Percentiles rank a stretch among this genome's conserved stretches.
phyloP scores from a whole-genome alignment of 2,888 invertebrate genomes.

The Acronicta psi region DNA sequence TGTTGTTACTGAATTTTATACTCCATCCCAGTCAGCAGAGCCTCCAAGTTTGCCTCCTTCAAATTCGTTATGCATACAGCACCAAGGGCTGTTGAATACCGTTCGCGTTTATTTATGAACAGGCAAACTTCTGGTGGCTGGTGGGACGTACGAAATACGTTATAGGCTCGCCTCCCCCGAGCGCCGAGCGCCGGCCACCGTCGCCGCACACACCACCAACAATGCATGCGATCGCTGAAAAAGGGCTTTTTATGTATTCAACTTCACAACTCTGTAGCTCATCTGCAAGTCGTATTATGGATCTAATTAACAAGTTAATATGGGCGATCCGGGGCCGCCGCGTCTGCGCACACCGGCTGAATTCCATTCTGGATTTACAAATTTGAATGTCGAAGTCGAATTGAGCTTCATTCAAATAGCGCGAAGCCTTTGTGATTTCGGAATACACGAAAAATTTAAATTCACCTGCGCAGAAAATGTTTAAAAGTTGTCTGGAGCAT shows the following conservation, averaged over 20 bases:
- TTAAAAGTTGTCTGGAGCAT: constrained; percentile 58
- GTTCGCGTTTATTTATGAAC: constrained; percentile 90
- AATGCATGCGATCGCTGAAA: constrained; percentile 89
- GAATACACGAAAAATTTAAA: constrained; percentile 64
- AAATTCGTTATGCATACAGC: constrained; percentile 90
- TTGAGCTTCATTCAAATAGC: constrained; percentile 54
- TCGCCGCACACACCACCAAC: constrained; percentile 73
- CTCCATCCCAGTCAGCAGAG: constrained; percentile 89
- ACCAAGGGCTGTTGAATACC: constrained; percentile 90
- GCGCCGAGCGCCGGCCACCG: constrained; percentile 63
- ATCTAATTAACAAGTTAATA: constrained; percentile 97
- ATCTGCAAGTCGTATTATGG: constrained; percentile 97
- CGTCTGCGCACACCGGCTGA: constrained; percentile 82
- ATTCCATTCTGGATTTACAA: constrained; percentile 57
- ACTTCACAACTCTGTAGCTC: constrained; percentile 91
- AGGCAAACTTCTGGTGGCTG: constrained; percentile 89
- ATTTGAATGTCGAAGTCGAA: constrained; percentile 56
- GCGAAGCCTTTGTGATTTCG: constrained; percentile 62
- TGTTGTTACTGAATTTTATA: constrained; percentile 90
- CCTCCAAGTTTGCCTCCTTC: constrained; percentile 90
- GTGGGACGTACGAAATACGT: constrained; percentile 85
- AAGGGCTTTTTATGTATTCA: constrained; percentile 92
- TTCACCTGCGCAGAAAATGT: constrained; percentile 75
- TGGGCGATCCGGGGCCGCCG: constrained; percentile 91
- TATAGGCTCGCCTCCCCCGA: constrained; percentile 83